phyloP scores from a whole-genome alignment of 2,113 vertebrate genomes.

The Hippolais icterina region DNA sequence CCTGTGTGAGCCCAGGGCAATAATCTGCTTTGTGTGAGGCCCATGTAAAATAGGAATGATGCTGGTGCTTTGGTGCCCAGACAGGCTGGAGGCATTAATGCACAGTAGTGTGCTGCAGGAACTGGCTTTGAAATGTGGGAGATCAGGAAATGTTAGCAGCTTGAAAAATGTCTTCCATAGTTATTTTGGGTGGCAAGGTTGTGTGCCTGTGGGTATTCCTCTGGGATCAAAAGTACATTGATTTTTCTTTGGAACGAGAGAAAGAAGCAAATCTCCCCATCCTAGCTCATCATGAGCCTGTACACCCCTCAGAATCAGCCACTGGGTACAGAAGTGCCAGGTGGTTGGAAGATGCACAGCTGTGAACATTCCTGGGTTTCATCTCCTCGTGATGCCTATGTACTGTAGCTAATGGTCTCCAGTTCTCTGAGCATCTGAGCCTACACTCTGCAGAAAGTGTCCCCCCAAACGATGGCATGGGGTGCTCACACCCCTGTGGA shows the following conservation, averaged over 20 bases:
- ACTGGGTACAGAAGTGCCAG: not conserved
- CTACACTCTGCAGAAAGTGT: not conserved
- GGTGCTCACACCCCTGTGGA: not conserved
- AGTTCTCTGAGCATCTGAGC: not conserved
- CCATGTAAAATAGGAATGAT: not conserved
- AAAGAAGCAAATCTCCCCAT: not conserved
- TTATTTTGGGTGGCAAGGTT: not conserved
- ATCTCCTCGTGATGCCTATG: rapidly evolving
- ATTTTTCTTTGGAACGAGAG: not conserved
- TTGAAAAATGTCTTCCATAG: not conserved
- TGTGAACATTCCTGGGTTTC: not conserved
- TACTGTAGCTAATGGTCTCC: not conserved
- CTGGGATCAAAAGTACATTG: not conserved
- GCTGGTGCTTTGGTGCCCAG: not conserved
- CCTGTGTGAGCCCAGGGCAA: not conserved
- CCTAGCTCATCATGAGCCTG: not conserved
- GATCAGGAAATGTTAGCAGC: not conserved
- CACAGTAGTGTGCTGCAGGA: not conserved
- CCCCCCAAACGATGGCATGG: not conserved
- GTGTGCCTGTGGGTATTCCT: not conserved
- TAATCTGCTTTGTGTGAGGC: not conserved
- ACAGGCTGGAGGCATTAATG: not conserved
- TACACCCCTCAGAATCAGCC: not conserved
- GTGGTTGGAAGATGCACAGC: not conserved
- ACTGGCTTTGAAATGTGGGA: not conserved